Conservation (phyloP, 1,140 invertebrate species). For the Drusus annulatus region DNA sequence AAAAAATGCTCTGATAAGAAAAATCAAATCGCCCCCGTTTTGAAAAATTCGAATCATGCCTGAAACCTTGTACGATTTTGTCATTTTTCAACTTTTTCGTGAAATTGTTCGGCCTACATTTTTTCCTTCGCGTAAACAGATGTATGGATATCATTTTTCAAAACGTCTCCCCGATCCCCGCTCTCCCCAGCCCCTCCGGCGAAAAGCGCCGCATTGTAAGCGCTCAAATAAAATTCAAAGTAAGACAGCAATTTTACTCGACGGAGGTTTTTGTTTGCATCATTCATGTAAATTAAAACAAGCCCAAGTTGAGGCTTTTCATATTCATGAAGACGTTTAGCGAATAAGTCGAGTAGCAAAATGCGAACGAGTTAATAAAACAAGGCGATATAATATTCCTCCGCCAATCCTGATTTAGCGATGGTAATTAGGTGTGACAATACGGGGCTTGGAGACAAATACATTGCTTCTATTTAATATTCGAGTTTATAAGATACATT, state of each 20-base stretch:
- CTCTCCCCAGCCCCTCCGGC: background rate
- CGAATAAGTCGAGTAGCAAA: constrained; percentile 17
- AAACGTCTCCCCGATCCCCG: constrained; percentile 4
- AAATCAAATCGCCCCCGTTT: too few species aligned
- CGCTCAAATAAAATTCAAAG: constrained; percentile 52
- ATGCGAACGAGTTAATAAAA: constrained; percentile 31
- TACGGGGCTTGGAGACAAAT: background rate
- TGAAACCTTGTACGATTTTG: too few species aligned
- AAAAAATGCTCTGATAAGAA: too few species aligned
- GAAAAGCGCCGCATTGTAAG: background rate
- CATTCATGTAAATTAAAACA: constrained; percentile 55
- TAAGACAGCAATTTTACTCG: constrained; percentile 49
- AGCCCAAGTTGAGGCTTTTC: constrained; percentile 31
- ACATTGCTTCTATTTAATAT: background rate
- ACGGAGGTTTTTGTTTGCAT: constrained; percentile 49
- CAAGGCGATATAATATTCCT: background rate
- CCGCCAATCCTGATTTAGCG: constrained; percentile 7
- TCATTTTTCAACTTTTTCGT: constrained; percentile 6
- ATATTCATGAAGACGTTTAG: constrained; percentile 52
- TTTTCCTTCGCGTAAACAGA: background rate
- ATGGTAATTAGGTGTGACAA: constrained; percentile 17
- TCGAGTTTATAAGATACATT: background rate
- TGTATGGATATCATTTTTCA: constrained; percentile 41
- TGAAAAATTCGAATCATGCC: too few species aligned
- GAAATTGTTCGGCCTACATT: background rate